phyloP scores from a whole-genome alignment of 2,113 vertebrate species.

The Odobenus rosmarus region DNA sequence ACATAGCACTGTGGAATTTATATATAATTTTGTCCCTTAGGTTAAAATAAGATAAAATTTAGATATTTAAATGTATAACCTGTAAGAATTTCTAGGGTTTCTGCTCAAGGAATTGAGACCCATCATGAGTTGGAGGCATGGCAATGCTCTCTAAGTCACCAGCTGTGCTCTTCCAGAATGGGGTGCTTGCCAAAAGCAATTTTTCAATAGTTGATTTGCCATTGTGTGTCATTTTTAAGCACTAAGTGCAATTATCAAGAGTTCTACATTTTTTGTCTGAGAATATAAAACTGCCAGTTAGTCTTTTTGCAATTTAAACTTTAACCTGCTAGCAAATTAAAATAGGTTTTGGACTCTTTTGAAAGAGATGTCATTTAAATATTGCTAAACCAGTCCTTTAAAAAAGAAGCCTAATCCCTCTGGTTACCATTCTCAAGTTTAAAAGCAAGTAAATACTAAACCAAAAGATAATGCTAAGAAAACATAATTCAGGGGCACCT shows the following conservation, averaged over 20 bases:
- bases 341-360: not conserved
- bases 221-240: conserved; percentile 5
- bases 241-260: conserved; percentile 12
- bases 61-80: not conserved
- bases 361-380: conserved; percentile 35
- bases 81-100: not conserved
- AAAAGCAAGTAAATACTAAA: conserved; percentile 41
- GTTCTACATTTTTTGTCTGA: not conserved
- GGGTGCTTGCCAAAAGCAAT: not conserved
- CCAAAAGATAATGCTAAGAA: not conserved
- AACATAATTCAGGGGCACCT: not conserved
- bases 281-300: not conserved
- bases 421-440: conserved; percentile 15
- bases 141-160: not conserved
- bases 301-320: conserved; percentile 41
- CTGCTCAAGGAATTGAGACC: not conserved
- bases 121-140: not conserved
- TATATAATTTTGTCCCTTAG: not conserved
- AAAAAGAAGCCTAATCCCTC: not conserved
- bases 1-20: not conserved
- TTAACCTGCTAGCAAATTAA: not conserved
- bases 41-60: conserved; percentile 17
- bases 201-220: not conserved
- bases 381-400: conserved; percentile 17
- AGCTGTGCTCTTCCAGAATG: not conserved